Evolutionary conservation across 2,113 vertebrate species (phyloP), one percentile per base, ranked within the genome.

Genomic region (Mirounga angustirostris): DNA sequence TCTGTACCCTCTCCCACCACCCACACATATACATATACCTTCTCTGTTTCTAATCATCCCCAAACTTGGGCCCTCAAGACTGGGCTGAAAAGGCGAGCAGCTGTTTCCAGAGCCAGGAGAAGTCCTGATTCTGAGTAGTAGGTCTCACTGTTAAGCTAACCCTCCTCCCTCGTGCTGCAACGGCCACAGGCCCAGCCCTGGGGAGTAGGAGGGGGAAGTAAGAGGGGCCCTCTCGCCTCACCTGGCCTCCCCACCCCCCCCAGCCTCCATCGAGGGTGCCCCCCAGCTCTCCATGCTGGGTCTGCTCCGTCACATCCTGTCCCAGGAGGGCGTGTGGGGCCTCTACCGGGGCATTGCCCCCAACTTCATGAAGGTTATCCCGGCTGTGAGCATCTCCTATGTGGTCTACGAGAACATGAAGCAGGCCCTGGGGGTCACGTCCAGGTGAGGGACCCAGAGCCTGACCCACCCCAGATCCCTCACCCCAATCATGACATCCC

Each of bases 351-450:
- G 98, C 93, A 98, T 99, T 0, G 98, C 98, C 61, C 98, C 98
- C 97, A 99, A 99, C 97, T 99, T 98, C 97, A 98, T 99, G 98
- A 99, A 99, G 98, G 99, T 99, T 92, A 99, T 99, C 92, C 99
- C 99, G 0, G 99, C 99, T 0, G 99, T 99, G 97, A 99, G 99
- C 98, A 99, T 99, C 98, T 99, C 99, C 97, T 99, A 99, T 12
- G 99, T 99, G 9, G 98, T 98, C 80, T 99, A 99, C 43, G 98
- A 99, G 94, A 98, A 98, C 93, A 99, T 98, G 98, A 99, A 98
- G 86, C 98, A 97, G 65, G 97, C 98, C 33, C 96, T 99, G 89
- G 98, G 98, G 43, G 98, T 98, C 69, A 98, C 98, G 0, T 98
- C 98, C 85, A 98, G 98, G 98, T 99, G 98, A 99, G 97, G 94